Evolutionary conservation across 2,797 vertebrate species (phyloP).

Genomic region (Limosa lapponica): DNA sequence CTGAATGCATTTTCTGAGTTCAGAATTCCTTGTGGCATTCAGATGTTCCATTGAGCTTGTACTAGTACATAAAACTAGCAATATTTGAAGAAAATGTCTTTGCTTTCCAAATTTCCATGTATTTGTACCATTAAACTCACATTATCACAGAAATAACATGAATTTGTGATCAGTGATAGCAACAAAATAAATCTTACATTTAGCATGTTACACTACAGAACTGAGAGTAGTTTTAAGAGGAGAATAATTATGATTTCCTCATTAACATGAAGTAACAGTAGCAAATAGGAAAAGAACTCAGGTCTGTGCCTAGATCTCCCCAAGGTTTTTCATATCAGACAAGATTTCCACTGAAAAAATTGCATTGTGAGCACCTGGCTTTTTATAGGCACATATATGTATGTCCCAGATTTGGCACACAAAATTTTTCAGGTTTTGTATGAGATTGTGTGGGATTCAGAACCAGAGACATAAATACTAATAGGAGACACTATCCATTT

Average conservation of each 20-base stretch:
- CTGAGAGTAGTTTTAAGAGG: not conserved
- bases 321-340: not conserved
- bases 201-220: not conserved
- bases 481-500: not conserved
- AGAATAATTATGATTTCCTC: not conserved
- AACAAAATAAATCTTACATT: not conserved
- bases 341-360: not conserved
- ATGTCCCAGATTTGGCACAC: not conserved
- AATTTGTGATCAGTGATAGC: not conserved
- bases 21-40: not conserved
- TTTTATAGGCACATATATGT: not conserved
- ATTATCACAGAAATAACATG: not conserved
- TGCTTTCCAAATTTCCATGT: not conserved
- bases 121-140: not conserved
- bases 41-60: not conserved
- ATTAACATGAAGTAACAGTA: not conserved
- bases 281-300: not conserved
- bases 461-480: not conserved
- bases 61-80: not conserved
- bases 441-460: not conserved
- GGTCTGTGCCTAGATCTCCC: not conserved
- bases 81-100: not conserved
- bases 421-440: not conserved
- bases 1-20: not conserved
- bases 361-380: fast-evolving